Base-by-base conservation (phyloP, 2,113 vertebrate genomes). In the Oxygymnocypris stewartii region DNA sequence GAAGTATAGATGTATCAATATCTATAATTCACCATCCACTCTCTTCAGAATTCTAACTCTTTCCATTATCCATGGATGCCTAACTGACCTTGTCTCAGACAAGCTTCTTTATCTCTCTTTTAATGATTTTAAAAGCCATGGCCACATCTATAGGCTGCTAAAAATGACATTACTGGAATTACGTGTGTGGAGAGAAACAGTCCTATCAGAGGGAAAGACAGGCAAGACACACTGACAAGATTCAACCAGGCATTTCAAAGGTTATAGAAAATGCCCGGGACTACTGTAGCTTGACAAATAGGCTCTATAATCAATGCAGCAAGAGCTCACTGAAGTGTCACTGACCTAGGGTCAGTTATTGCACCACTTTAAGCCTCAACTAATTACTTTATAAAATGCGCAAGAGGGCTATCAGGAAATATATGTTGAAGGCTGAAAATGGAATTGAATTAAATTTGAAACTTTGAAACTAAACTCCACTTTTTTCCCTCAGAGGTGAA, bases 81-180 rank as follows among this genome's bases (percentile, higher is more conserved):
- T 86, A 59, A 71, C 63, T 86, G 80, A 69, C 81, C 75, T 77
- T 31, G 73, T 84, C 75, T 59, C 85, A 84, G 65, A 63, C 77
- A 74, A 31, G 44, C 42, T 67, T 86, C 78, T 82, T 28, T 51
- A 83, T 79, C 82, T 73, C 49, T 16, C 23, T 49, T 35, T 71
- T 78, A 77, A 85, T 83, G 49, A 47, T 82, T 77, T 81, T 78
- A 79, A 86, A 82, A 2, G 63, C 37, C 73, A 71, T 80, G 73
- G 78, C 75, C 40, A 54, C 69, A 79, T 86, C 54, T 81, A 82
- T 51, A 28, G 61, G 35, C 73, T 25, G 40, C 79, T 47, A 40
- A 51, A 49, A 87, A 87, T 0, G 28, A 77, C 57, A 51, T 31
- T 67, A 63, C 37, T 80, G 28, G 49, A 28, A 57, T 77, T 57